Percentiles rank a stretch among this genome's conserved stretches.
Evolutionary conservation across 2,113 vertebrate genomes (phyloP).

Genomic region (Phrynosoma platyrhinos): DNA sequence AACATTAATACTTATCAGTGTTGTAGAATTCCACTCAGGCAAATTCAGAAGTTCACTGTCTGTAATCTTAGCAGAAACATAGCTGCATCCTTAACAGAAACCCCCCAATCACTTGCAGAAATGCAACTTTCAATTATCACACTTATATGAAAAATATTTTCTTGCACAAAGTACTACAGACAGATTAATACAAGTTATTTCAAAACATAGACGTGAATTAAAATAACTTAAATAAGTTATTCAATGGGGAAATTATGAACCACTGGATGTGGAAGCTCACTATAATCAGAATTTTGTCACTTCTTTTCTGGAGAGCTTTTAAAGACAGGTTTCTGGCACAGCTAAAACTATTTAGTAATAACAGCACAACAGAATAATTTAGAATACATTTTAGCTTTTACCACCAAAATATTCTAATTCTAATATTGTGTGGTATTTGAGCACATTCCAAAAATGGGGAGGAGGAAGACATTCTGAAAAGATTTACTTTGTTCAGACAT

Average conservation of each 20-base stretch:
- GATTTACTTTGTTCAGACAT: background rate
- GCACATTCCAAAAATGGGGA: background rate
- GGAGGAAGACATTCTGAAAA: background rate
- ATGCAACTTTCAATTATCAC: background rate
- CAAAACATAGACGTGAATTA: background rate
- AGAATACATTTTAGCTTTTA: background rate
- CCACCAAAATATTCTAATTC: background rate
- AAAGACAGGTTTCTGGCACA: background rate
- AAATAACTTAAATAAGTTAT: background rate
- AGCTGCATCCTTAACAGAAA: background rate
- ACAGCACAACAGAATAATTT: background rate
- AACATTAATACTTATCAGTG: constrained; percentile 21
- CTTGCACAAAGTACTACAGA: background rate
- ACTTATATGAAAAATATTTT: background rate
- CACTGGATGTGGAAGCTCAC: background rate
- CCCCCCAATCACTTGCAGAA: constrained; percentile 24
- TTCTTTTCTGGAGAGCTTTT: background rate
- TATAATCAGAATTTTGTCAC: background rate
- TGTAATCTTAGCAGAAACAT: too few species aligned
- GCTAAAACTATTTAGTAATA: background rate
- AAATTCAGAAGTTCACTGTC: background rate
- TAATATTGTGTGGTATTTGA: background rate
- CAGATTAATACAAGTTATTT: background rate
- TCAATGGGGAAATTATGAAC: background rate
- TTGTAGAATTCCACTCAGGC: background rate